Base-by-base conservation (phyloP, 2,888 invertebrate genomes). In the Eupithecia centaureata region DNA sequence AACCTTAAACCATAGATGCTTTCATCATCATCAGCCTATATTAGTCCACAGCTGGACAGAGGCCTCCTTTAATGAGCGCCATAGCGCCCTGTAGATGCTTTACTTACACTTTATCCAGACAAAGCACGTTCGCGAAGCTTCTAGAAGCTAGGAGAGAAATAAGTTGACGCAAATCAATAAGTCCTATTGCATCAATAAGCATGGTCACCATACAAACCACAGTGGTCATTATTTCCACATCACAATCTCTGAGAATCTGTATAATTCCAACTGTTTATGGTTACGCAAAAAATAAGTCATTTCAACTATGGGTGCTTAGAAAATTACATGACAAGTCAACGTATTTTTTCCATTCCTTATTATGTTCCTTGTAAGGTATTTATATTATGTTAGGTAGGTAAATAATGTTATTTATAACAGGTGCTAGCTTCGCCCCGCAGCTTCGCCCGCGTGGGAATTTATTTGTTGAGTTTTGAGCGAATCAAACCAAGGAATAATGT, bases 221-320 rank as follows among this genome's bases (percentile, higher is more conserved):
- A 64, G 52, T 63, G 70, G 75, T 77, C 76, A 84, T 84, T 83
- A 84, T 80, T 80, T 79, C 74, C 77, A 81, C 76, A 83, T 81
- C 78, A 79, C 76, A 69, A 68, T 65, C 68, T 78, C 71, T 33
- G 64, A 73, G 75, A 73, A 67, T 68, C 60, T 68, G 57, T 58
- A 72, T 71, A 65, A 76, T 75, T 79, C 70, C 61, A 67, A 65
- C 18, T 42, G 18, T 10, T 38, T 38, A 35, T 5, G 64, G 68
- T 69, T 69, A 61, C 61, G 73, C 71, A 79, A 79, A 76, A 77
- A 69, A 54, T 54, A 35, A 61, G 61, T 15, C 59, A 63, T 32
- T 51, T 62, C 13, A 28, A 52, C 15, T 62, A 58, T 51, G 10
- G 8, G 42, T 47, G 38, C 35, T 30, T 35, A 54, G 18, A n/a